Base-by-base conservation (phyloP, 2,797 vertebrate species). In the Malurus leucopterus region DNA sequence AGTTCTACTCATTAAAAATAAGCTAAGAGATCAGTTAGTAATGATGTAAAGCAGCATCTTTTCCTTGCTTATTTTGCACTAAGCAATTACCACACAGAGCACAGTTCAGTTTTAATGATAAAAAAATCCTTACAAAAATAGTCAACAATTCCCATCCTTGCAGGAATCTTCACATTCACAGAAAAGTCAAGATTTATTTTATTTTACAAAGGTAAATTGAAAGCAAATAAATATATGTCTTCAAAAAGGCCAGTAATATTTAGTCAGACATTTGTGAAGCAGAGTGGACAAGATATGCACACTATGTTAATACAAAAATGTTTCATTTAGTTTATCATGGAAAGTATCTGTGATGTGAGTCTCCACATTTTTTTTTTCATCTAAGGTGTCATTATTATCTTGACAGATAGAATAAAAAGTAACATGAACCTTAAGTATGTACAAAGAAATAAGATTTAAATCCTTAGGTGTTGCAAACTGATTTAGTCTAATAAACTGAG, bases 11-110 rank as follows among this genome's bases (percentile, higher is more conserved):
- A 82, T 63, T 81, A 89, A 85, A 93, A 70, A 81, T 58, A 75
- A 89, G 53, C 41, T 58, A 89, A 89, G 84, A 83, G 38, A 88
- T 88, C 81, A 90, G 70, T 61, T 77, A 95, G 76, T 78, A 95
- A 91, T 2, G 11, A 47, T 72, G 80, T 50, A 89, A 91, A 86
- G 47, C 14, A 80, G 2, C 49, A 63, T 90, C 73, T 95, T 95
- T 75, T 76, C 38, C 65, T 93, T n/a, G 88, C 71, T 36, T 68
- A 71, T 47, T 94, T 64, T 78, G 78, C 38, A 59, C 24, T 58
- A 69, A 89, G 81, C 50, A 92, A 91, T 74, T 84, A 89, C 57
- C 80, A 93, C 83, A 74, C 63, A 75, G 4, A 92, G 59, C 24
- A 93, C 40, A 49, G 50, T 85, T 77, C 43, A 73, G 62, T 93